Evolutionary conservation across 2,888 invertebrate genomes (phyloP).

Genomic region (Ctenicera cuprea): DNA sequence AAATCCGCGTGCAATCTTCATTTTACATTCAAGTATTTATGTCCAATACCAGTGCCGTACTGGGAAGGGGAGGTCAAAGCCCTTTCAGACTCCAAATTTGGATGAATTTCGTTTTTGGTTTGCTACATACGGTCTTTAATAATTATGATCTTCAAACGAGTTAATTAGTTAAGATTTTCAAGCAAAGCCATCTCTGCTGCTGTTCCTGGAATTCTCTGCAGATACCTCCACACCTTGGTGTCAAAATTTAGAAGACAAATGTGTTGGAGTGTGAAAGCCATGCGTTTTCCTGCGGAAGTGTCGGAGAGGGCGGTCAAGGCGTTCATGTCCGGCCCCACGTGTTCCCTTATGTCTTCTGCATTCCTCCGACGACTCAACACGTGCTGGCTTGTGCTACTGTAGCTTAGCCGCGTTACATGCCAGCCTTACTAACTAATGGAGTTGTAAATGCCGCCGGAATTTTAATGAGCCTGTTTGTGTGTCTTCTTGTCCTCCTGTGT

Average conservation of each 20-base stretch:
- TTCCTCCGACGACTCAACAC: conserved; percentile 47
- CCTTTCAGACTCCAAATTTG: no score
- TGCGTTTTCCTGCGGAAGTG: conserved; percentile 53
- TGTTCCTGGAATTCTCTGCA: no score
- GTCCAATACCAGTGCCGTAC: no score
- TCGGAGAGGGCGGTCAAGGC: conserved; percentile 49
- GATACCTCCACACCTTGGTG: no score
- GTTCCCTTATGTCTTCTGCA: conserved; percentile 40
- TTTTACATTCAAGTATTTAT: no score
- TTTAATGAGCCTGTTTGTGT: conserved; percentile 43
- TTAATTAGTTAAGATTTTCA: neutral
- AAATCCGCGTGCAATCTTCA: no score
- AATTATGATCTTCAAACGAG: neutral
- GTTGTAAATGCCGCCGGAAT: conserved; percentile 47
- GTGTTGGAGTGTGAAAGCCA: conserved; percentile 33
- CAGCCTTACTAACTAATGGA: conserved; percentile 48
- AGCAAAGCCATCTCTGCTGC: neutral
- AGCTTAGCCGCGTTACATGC: conserved; percentile 46
- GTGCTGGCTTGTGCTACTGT: conserved; percentile 52
- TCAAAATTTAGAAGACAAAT: conserved; percentile 31
- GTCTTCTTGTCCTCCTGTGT: conserved; percentile 24
- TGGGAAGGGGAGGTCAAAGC: no score
- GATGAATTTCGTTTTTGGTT: neutral
- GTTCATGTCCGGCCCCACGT: conserved; percentile 46
- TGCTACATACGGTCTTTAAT: neutral